Conservation (phyloP, 2,888 invertebrate species). For the Alloscopus bannaensis region DNA sequence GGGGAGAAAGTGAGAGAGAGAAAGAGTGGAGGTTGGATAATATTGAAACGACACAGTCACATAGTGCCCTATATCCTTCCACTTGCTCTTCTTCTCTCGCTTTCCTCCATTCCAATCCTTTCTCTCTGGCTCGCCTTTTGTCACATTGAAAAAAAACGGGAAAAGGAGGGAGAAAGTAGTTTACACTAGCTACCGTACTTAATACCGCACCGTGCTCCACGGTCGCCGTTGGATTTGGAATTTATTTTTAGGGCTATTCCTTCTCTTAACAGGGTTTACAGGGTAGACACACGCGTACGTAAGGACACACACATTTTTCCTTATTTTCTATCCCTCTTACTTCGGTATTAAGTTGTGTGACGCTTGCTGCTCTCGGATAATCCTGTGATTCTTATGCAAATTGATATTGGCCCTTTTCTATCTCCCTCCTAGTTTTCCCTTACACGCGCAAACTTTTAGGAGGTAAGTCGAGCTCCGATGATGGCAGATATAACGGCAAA, state of each 20-base stretch:
- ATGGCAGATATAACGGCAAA: not conserved
- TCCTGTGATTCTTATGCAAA: slow-evolving; percentile 63
- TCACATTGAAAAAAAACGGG: slow-evolving; percentile 40
- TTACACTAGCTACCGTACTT: slow-evolving; percentile 33
- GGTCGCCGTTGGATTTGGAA: not conserved
- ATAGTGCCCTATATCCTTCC: slow-evolving; percentile 51
- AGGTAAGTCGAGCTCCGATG: not conserved
- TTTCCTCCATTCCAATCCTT: slow-evolving; percentile 7
- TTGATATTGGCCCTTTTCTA: slow-evolving; percentile 58
- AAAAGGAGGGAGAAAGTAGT: slow-evolving; percentile 27
- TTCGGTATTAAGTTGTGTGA: slow-evolving; percentile 30
- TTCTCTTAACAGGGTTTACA: not conserved
- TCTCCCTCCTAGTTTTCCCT: too few species aligned
- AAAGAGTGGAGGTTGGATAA: too few species aligned
- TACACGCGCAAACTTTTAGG: not conserved
- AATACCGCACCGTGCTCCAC: slow-evolving; percentile 21
- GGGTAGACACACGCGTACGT: not conserved
- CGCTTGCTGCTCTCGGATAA: slow-evolving; percentile 46
- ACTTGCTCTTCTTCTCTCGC: slow-evolving; percentile 19
- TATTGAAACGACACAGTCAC: slow-evolving; percentile 48
- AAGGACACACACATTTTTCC: not conserved
- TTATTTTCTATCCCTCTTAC: not conserved
- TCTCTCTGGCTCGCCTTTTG: slow-evolving; percentile 41
- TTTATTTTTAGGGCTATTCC: too few species aligned
- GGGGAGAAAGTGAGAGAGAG: slow-evolving; percentile 9